phyloP scores from a whole-genome alignment of 2,113 vertebrate genomes.

The Halcyon senegalensis region DNA sequence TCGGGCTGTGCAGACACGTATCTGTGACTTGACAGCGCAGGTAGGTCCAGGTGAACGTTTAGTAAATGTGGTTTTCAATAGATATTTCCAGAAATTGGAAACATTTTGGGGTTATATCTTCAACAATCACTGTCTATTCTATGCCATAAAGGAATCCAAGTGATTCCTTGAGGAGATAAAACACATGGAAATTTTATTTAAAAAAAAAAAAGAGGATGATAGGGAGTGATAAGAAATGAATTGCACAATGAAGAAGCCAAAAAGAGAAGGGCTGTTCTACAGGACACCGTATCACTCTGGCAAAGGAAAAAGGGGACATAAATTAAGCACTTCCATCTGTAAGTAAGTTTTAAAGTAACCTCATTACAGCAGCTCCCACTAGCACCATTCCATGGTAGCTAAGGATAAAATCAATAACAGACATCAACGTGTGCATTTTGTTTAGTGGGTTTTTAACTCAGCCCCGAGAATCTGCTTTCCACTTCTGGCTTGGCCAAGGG shows the following conservation, averaged over 20 bases:
- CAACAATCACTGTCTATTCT: neutral
- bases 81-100: neutral
- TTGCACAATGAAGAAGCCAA: neutral
- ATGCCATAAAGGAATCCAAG: neutral
- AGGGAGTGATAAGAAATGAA: neutral
- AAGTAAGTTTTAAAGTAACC: conserved; percentile 30
- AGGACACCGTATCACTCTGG: neutral
- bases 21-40: neutral
- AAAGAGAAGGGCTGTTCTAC: neutral
- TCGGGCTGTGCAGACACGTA: fast-evolving
- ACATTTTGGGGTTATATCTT: neutral
- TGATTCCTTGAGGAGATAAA: neutral
- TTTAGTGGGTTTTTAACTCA: conserved; percentile 3
- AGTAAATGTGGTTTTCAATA: neutral
- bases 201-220: neutral
- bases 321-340: conserved; percentile 2
- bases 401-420: conserved; percentile 33
- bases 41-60: neutral
- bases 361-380: conserved; percentile 20
- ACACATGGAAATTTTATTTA: neutral
- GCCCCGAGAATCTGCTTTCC: neutral
- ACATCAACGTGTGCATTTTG: conserved; percentile 19
- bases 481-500: neutral
- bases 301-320: neutral
- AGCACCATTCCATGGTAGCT: conserved; percentile 14